phyloP scores from a whole-genome alignment of 2,113 vertebrate species.

The Meleagris gallopavo region DNA sequence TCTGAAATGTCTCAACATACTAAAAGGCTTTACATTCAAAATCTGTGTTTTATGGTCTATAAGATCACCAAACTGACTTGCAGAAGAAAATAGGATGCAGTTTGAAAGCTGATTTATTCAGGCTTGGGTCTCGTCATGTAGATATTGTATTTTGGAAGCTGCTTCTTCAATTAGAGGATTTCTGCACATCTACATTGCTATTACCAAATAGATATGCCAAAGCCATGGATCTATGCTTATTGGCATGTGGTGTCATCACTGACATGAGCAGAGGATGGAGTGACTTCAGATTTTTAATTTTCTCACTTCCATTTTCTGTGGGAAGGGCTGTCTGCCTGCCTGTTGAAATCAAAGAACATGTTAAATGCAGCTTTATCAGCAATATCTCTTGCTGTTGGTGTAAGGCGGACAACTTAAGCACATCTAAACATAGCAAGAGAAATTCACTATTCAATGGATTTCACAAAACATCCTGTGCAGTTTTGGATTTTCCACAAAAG shows the following conservation, averaged over 20 bases:
- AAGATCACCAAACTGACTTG: slow-evolving; percentile 9
- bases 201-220: not conserved
- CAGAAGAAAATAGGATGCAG: not conserved
- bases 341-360: not conserved
- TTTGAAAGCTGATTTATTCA: not conserved
- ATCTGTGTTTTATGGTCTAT: not conserved
- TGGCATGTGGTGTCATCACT: not conserved
- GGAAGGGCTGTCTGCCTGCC: not conserved
- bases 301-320: not conserved
- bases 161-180: not conserved
- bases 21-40: not conserved
- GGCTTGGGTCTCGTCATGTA: not conserved
- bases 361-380: not conserved
- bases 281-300: not conserved
- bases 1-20: not conserved
- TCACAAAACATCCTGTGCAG: not conserved
- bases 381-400: not conserved
- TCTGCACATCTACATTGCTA: not conserved
- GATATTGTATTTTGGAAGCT: not conserved
- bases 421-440: not conserved
- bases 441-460: not conserved
- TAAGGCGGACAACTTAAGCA: not conserved
- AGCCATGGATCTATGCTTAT: not conserved
- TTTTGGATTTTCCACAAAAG: not conserved
- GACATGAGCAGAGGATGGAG: not conserved